Percentiles rank a stretch among this genome's conserved stretches.
Conservation (phyloP, 1,140 invertebrate species). For the Lasaia peninsularis region DNA sequence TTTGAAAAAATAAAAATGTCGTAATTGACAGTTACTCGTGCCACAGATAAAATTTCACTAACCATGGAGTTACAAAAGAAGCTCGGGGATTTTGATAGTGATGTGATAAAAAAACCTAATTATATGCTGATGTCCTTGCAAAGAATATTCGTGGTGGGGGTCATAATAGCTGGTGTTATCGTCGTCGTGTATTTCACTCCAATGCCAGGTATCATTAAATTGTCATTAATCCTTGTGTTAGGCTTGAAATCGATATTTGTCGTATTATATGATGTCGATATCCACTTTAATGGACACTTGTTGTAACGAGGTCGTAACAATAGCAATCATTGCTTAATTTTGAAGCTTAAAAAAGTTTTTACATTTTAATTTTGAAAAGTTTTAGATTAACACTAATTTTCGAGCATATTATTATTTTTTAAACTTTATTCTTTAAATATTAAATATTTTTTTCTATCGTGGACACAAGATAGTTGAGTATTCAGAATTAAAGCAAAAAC, state of each 20-base stretch:
- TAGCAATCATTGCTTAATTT: no score
- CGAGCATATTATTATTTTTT: no score
- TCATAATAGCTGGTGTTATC: conserved; percentile 79
- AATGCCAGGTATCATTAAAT: conserved; percentile 78
- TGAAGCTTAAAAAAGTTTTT: no score
- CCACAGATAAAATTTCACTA: conserved; percentile 21
- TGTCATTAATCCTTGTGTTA: conserved; percentile 2
- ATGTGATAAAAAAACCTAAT: conserved; percentile 55
- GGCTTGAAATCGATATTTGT: not conserved
- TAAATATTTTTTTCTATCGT: no score
- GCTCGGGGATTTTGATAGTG: conserved; percentile 35
- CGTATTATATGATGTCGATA: not conserved
- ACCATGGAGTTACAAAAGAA: conserved; percentile 53
- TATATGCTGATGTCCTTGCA: conserved; percentile 74
- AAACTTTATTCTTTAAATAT: no score
- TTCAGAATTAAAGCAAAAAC: no score
- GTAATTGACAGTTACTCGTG: conserved; percentile 27
- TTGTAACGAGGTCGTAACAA: not conserved
- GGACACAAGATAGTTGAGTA: no score
- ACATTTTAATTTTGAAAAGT: no score
- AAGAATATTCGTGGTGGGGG: conserved; percentile 65
- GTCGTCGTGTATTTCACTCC: conserved; percentile 84
- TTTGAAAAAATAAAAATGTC: conserved; percentile 39
- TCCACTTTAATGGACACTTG: not conserved
- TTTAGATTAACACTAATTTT: no score